These are phyloP conservation scores for Zaprionus obscuricornis DNA, from an alignment of 2,888 invertebrate genomes.

Conservation along the genomic window DNA sequence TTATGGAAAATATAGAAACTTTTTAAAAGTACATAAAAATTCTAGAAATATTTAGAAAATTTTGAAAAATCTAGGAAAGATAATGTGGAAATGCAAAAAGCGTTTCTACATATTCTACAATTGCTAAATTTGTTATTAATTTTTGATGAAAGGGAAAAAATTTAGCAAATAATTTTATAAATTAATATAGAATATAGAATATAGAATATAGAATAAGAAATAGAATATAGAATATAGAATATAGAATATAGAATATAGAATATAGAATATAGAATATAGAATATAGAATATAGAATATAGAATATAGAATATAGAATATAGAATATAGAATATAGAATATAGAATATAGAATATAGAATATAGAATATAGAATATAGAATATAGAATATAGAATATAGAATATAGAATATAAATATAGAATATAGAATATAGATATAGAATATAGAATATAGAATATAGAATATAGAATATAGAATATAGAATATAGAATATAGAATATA, in stretches of 20 bases:
- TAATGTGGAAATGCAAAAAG: too few relatives aligned
- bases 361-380: background rate
- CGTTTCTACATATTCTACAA: too few relatives aligned
- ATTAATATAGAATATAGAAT: constrained; percentile 1
- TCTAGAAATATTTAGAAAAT: too few relatives aligned
- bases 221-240: constrained; percentile 1
- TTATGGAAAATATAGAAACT: too few relatives aligned
- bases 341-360: background rate
- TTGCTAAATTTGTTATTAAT: too few relatives aligned
- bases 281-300: constrained; percentile 1
- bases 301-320: background rate
- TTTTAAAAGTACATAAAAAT: too few relatives aligned
- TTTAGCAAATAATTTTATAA: too few relatives aligned
- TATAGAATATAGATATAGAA: too few relatives aligned
- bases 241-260: constrained; percentile 1
- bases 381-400: background rate
- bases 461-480: background rate
- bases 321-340: background rate
- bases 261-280: constrained; percentile 1
- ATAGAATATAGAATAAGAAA: constrained; percentile 1
- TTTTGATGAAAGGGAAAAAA: too few relatives aligned
- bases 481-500: background rate
- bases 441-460: background rate
- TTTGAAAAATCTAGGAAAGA: too few relatives aligned
- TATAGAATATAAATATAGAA: background rate